Conservation (phyloP, 2,113 vertebrate species). For the Ancistrus triradiatus region DNA sequence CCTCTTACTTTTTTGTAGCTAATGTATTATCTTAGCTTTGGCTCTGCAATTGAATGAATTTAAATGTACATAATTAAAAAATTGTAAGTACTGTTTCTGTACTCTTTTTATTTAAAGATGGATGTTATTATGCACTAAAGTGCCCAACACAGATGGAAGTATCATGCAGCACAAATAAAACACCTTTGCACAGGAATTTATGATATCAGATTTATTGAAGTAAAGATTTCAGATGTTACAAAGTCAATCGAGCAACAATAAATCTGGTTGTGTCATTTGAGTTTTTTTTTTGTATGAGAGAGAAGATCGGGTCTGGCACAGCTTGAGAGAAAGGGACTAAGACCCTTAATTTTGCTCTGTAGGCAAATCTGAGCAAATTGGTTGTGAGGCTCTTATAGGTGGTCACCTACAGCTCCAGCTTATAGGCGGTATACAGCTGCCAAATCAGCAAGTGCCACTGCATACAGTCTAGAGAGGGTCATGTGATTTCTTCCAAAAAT, state of each 20-base stretch:
- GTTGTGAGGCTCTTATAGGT: slow-evolving; percentile 16
- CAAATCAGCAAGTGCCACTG: slow-evolving; percentile 20
- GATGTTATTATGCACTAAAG: too few relatives aligned
- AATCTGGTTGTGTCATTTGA: slow-evolving; percentile 53
- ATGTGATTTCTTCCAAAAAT: slow-evolving; percentile 7
- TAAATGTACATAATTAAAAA: too few relatives aligned
- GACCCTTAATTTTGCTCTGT: slow-evolving; percentile 24
- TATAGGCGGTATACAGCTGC: slow-evolving; percentile 21
- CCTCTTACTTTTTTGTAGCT: too few relatives aligned
- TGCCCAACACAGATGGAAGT: too few relatives aligned
- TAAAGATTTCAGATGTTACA: slow-evolving; percentile 42
- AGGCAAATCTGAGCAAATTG: slow-evolving; percentile 12
- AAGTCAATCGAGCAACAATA: slow-evolving; percentile 48
- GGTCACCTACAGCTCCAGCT: background rate
- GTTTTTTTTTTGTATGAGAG: slow-evolving; percentile 13
- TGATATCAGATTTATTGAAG: slow-evolving; percentile 60
- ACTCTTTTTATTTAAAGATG: too few relatives aligned
- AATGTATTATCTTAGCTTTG: too few relatives aligned
- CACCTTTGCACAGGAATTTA: slow-evolving; percentile 25
- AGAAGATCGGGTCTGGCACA: slow-evolving; percentile 13
- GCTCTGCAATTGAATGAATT: too few relatives aligned
- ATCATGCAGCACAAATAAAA: background rate
- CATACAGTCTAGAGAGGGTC: slow-evolving; percentile 11
- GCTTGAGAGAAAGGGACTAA: slow-evolving; percentile 14
- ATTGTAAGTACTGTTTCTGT: too few relatives aligned